Evolutionary conservation across 2,113 vertebrate genomes (phyloP), one percentile per base, ranked within the genome.

Genomic region (Manacus vitellinus): DNA sequence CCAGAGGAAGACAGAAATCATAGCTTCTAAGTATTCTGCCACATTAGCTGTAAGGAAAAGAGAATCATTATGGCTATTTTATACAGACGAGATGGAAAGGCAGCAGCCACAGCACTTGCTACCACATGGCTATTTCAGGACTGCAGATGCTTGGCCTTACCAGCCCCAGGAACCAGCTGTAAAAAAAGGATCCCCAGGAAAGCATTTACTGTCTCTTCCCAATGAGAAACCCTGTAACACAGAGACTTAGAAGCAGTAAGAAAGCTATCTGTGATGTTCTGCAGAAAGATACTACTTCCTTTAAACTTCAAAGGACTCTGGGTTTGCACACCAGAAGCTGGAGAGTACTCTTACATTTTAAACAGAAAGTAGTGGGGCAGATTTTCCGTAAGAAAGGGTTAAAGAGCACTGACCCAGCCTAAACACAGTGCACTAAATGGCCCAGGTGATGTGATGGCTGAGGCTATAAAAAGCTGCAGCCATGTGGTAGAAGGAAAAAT

Each of bases 1-100:
- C 72, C 92, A 95, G 52, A 94, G 79, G 75, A 93, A 94, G 88
- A 70, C 43, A 95, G 92, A 96, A 96, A 96, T 96, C 96, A 94
- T 95, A 95, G 90, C 59, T 95, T 96, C 82, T 92, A 90, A 93
- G 82, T 88, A 59, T 56, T 88, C 28, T 47, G 79, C 59, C 59
- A 95, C 83, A 88, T 90, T 93, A 93, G 72, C 59, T 6, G 3
- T 68, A 82, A 85, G 74, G 72, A 88, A 82, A 78, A 76, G 62
- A 90, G 46, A 95, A 84, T 56, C 73, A 31, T 88, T 86, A 59
- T 2, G 4, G 84, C 71, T 93, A 61, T 94, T 94, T 94, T 75
- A 55, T 62, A 46, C 1, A 2, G 88, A 75, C 66, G 73, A 89
- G 56, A 80, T 89, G 87, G 77, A 88, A 91, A 95, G 67, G 49